Evolutionary conservation across 2,797 vertebrate genomes (phyloP), one percentile per base, ranked within the genome.

Genomic region (Propithecus deckenii): DNA sequence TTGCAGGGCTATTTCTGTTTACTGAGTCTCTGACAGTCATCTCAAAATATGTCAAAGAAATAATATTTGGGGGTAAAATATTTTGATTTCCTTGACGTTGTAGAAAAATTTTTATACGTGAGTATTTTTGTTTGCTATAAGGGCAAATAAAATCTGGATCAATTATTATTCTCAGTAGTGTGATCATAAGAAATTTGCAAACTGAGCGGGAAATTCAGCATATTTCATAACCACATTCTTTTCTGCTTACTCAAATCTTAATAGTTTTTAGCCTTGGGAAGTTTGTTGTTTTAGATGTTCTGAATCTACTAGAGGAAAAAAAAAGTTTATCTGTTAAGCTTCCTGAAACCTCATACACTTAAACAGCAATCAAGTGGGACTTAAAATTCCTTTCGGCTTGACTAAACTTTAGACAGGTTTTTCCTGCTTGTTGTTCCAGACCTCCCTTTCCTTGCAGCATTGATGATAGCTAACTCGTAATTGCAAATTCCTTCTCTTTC

Each of bases 81-180:
- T 59, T 59, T 11, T 25, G 57, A 59, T 59, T 59, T 59, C 57
- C 57, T 59, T 59, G 11, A 59, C 10, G 9, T 14, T 81, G 48
- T 76, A 65, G 83, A 86, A 63, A 43, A 80, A n/a, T 38, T 75
- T 75, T 65, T 12, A 35, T 13, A 7, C 8, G 43, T 7, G 7
- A 57, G 0, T 3, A 8, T 72, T 83, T 72, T 0, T 75, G 78
- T 75, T 91, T 80, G n/a, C 35, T 74, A 7, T 80, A 69, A 69
- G 35, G 5, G 32, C 8, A 46, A 89, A 57, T 48, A 75, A 75
- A 65, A 94, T 14, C 41, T 61, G 5, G 4, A 97, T 41, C 20
- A 78, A 48, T 41, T 79, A 71, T 95, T 94, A 32, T 84, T 96
- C 97, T 76, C 75, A 91, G 41, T 12, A 4, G 1, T n/a, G 10